Base-by-base conservation (phyloP, 1,140 invertebrate species). In the Trachymyrmex cornetzi region DNA sequence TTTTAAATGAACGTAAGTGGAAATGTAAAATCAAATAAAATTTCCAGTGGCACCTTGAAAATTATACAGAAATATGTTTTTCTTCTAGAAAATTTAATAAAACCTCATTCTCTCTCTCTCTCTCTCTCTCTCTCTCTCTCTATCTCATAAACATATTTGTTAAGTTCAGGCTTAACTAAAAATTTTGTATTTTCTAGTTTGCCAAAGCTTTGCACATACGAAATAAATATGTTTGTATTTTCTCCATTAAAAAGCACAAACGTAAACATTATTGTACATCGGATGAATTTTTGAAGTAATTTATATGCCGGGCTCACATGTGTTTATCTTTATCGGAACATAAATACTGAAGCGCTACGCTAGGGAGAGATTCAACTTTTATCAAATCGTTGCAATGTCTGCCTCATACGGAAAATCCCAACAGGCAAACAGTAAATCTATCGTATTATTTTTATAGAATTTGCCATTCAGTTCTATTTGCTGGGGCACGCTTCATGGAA, bases 1-100 rank as follows among this genome's bases (percentile, higher is more conserved):
- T 63, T 16, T 74, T 11, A 34, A 63, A 57, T 12, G 9, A 30
- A 67, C 24, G 22, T 14, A 55, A 55, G 63, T 48, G 77, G 27
- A 74, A 84, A 75, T 34, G 69, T 48, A 50, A 75, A 67, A 34
- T 34, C 27, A 14, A 84, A 84, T 84, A 22, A 84, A 84, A 75
- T 74, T 75, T 50, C 69, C 80, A 27, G 19, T 22, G n/a, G 38
- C 1, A n/a, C 7, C 38, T 22, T 2, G 38, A 61, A 75, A 84
- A 84, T 84, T 74, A 74, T 19, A 30, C 3, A 34, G 69, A 50
- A 75, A 75, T 44, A 61, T 63, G 11, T 16, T n/a, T n/a, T n/a
- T 34, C 55, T 7, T 16, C 14, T 24, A 27, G 12, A 3, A 74
- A 75, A 84, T 84, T 84, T 75, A 61, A 82, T 38, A 38, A 9